Conservation (phyloP, 1,140 invertebrate genomes). For the Bombus picipes region DNA sequence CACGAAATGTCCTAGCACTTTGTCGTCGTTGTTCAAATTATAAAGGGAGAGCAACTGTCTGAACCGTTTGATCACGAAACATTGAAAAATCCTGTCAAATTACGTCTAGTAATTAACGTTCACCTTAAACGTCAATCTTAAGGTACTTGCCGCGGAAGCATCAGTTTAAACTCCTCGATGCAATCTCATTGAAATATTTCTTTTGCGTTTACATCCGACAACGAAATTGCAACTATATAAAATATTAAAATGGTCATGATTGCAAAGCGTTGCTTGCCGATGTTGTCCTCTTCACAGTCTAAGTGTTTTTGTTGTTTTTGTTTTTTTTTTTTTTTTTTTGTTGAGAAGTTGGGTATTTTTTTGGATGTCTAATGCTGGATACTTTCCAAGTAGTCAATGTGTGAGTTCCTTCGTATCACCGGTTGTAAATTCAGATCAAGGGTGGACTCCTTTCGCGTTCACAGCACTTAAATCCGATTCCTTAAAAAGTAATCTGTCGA, state of each 20-base stretch:
- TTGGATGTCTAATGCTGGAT: too few species aligned
- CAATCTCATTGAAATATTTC: not conserved
- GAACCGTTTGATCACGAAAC: not conserved
- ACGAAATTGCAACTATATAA: not conserved
- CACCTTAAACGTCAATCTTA: slow-evolving; percentile 31
- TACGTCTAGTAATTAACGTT: slow-evolving; percentile 11
- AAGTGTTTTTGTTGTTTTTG: not conserved
- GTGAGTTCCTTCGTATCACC: too few species aligned
- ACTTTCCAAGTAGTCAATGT: not conserved
- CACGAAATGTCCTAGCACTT: slow-evolving; percentile 14
- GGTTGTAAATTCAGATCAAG: not conserved
- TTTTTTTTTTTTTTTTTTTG: not conserved
- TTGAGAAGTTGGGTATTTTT: not conserved
- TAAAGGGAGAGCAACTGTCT: not conserved
- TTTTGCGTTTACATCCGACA: not conserved
- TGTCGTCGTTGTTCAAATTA: slow-evolving; percentile 33
- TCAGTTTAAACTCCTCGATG: not conserved
- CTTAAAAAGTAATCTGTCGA: not conserved
- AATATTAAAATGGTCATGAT: not conserved
- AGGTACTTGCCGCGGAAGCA: not conserved
- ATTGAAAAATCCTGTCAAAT: slow-evolving; percentile 20
- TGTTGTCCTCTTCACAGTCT: not conserved
- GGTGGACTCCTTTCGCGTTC: not conserved
- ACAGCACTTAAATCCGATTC: not conserved
- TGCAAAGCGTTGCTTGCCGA: not conserved